These are phyloP conservation scores for Cryptomyrus ogoouensis DNA, from an alignment of 2,113 vertebrate species.

Conservation along the genomic window DNA sequence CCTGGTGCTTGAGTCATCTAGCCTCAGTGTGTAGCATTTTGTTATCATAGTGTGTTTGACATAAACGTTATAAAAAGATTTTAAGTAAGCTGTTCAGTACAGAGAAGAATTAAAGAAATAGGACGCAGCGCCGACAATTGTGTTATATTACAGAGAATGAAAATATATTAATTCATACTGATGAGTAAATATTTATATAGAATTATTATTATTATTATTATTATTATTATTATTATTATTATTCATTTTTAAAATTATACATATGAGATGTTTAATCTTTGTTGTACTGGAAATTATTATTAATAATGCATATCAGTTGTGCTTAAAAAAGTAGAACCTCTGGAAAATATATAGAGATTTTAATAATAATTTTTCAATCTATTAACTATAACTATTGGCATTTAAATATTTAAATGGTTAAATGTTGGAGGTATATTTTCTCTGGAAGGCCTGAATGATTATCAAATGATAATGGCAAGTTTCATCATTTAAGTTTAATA, in stretches of 20 bases:
- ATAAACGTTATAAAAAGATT: background rate
- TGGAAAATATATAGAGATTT: background rate
- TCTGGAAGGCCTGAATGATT: background rate
- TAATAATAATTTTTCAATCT: background rate
- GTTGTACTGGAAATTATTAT: background rate
- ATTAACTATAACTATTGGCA: background rate
- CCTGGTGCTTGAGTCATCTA: background rate
- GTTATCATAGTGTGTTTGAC: background rate
- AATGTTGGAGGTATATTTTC: background rate
- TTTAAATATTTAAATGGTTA: background rate
- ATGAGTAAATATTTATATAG: no score
- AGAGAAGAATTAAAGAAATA: background rate
- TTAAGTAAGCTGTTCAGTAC: background rate
- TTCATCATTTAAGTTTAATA: background rate
- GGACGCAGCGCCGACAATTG: background rate
- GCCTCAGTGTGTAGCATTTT: background rate
- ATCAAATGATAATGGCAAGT: background rate
- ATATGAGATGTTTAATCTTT: background rate
- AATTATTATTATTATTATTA: background rate
- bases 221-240: background rate
- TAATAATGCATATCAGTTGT: background rate
- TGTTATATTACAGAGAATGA: background rate
- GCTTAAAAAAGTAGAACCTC: background rate
- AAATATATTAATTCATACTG: background rate
- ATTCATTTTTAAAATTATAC: background rate